A percentile compares a stretch with the other conserved stretches of the same genome.
Conservation (phyloP, 2,888 invertebrate species). For the Drosophila anomalata region DNA sequence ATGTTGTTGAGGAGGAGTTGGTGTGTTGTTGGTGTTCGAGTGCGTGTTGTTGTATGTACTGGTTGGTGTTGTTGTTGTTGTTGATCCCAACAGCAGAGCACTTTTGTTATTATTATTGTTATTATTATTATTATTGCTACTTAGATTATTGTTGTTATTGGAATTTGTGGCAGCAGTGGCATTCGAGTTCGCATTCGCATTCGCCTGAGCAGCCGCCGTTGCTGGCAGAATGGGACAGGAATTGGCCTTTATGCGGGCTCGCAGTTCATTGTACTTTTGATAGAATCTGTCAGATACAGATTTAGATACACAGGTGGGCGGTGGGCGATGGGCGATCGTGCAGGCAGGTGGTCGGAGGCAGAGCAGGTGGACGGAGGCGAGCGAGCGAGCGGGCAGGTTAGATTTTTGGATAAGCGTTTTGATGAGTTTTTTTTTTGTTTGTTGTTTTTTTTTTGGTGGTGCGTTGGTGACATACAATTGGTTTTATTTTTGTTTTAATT, state of each 20-base stretch:
- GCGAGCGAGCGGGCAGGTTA: conserved; percentile 51
- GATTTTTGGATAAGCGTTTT: conserved; percentile 75
- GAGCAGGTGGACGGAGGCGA: conserved; percentile 16
- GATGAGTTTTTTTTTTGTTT: conserved; percentile 49
- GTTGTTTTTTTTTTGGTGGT: conserved; percentile 50
- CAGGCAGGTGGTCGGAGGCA: conserved; percentile 5
- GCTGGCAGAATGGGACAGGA: conserved; percentile 91
- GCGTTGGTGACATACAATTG: conserved; percentile 67
- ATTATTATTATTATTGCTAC: conserved; percentile 71
- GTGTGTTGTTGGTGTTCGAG: conserved; percentile 53
- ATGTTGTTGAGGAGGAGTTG: conserved; percentile 61
- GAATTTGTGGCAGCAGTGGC: conserved; percentile 52
- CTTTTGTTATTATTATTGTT: conserved; percentile 68
- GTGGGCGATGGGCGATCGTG: conserved; percentile 9
- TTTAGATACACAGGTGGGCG: neutral
- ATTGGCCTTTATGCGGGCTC: conserved; percentile 94
- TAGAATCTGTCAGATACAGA: conserved; percentile 88
- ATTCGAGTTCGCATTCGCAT: conserved; percentile 9
- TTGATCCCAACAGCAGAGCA: conserved; percentile 60
- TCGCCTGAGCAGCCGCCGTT: conserved; percentile 54
- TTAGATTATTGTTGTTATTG: conserved; percentile 80
- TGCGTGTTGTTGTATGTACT: conserved; percentile 58
- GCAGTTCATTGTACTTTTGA: conserved; percentile 93
- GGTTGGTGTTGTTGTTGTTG: conserved; percentile 50
- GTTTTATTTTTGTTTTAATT: conserved; percentile 40